Base-by-base conservation (phyloP, 2,888 invertebrate genomes). In the Dryobota labecula region DNA sequence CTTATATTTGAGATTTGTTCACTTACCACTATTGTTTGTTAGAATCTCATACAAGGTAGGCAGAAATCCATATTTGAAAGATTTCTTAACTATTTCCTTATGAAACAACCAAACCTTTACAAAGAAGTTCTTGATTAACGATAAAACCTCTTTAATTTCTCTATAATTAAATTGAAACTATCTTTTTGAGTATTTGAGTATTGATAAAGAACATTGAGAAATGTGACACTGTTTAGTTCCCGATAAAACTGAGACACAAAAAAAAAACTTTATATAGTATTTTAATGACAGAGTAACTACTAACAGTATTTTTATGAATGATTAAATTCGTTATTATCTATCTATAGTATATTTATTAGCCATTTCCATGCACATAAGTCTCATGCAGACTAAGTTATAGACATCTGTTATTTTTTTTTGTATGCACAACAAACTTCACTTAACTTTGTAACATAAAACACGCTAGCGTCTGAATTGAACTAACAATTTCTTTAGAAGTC, bases 401-500 rank as follows among this genome's bases (percentile, higher is more conserved):
- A 73, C 66, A 80, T 82, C 81, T 84, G 72, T 60, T 24, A 36
- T 66, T 56, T 43, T 49, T 43, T 49, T 73, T 76, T 73, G 33
- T 45, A 49, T 38, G 41, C 33, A 63, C 45, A 77, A 76, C 27
- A 84, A 83, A 85, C 80, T 84, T 74, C 43, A 63, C 41, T 49
- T 15, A 53, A 38, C n/a, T 73, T 78, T 69, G 47, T 30, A 36
- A 18, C 24, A n/a, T n/a, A 67, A 68, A 65, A 70, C 27, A 51
- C 20, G 11, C 18, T 13, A 61, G 15, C 27, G 33, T 38, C 15
- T 5, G 20, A 64, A 33, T 73, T 57, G 41, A 54, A 36, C 36
- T 33, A 61, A 38, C 53, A 43, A n/a, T 51, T 67, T 56, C 80
- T 88, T 92, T 93, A 94, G 94, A 92, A 88, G 89, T 86, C 88